Conservation (phyloP, 2,888 invertebrate genomes). For the Melolontha melolontha region DNA sequence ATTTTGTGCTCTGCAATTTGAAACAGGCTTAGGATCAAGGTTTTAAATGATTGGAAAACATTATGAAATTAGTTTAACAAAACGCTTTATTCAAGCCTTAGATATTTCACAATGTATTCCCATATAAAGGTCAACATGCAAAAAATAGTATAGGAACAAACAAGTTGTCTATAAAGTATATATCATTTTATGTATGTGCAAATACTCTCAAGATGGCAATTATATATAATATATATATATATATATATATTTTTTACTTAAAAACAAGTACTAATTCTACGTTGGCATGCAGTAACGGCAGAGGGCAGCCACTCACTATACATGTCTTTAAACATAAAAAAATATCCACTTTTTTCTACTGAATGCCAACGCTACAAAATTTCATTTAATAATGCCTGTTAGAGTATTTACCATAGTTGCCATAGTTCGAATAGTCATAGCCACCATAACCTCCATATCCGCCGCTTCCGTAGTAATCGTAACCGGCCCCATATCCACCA, state of each 20-base stretch:
- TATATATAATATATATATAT: conserved; percentile 27
- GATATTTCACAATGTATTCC: conserved; percentile 75
- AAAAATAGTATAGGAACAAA: conserved; percentile 61
- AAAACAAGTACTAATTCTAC: conserved; percentile 49
- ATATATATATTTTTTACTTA: conserved; percentile 35
- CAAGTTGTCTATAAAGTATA: conserved; percentile 56
- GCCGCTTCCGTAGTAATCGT: conserved; percentile 77
- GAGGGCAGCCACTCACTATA: conserved; percentile 49
- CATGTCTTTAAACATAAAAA: conserved; percentile 40
- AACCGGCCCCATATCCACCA: conserved; percentile 80
- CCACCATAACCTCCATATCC: conserved; percentile 84
- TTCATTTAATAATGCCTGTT: conserved; percentile 55
- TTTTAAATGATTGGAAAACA: conserved; percentile 71
- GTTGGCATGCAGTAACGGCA: conserved; percentile 54
- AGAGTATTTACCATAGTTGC: conserved; percentile 83
- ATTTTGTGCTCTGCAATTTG: conserved; percentile 40
- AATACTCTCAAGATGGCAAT: conserved; percentile 53
- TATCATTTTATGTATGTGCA: conserved; percentile 50
- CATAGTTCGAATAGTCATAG: conserved; percentile 85
- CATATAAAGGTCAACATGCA: conserved; percentile 66
- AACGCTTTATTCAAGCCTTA: conserved; percentile 75
- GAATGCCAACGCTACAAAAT: conserved; percentile 50
- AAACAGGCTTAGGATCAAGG: conserved; percentile 41
- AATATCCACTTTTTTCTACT: conserved; percentile 49
- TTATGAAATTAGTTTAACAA: conserved; percentile 75